phyloP scores from a whole-genome alignment of 2,888 invertebrate species.

The Artemia sp. region DNA sequence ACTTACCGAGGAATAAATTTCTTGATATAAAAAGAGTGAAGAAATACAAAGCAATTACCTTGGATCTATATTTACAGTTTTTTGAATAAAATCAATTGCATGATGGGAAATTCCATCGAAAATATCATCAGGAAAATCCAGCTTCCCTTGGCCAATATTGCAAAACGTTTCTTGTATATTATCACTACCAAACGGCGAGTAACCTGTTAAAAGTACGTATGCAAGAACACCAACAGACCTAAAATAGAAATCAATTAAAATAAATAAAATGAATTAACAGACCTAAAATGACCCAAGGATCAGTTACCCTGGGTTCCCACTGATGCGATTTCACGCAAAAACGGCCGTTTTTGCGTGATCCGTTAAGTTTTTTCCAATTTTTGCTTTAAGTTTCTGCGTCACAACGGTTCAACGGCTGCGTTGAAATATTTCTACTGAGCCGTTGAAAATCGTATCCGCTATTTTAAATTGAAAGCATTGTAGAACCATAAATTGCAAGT shows the following conservation, averaged over 20 bases:
- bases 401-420: too few relatives aligned
- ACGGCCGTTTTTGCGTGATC: too few relatives aligned
- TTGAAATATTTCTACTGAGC: too few relatives aligned
- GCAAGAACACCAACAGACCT: constrained; percentile 77
- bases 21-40: not conserved
- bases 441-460: too few relatives aligned
- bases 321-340: too few relatives aligned
- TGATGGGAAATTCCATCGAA: constrained; percentile 70
- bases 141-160: constrained; percentile 82
- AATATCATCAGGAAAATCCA: constrained; percentile 81
- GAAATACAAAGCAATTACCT: constrained; percentile 43
- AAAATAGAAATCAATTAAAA: not conserved
- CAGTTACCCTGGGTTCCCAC: too few relatives aligned
- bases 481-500: too few relatives aligned
- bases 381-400: too few relatives aligned
- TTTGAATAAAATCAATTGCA: constrained; percentile 77
- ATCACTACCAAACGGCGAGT: constrained; percentile 83
- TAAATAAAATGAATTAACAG: constrained; percentile 37
- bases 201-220: constrained; percentile 83
- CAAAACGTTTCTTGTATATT: constrained; percentile 92
- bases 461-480: too few relatives aligned
- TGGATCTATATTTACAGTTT: constrained; percentile 76
- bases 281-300: constrained; percentile 37
- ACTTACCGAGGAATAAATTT: too few relatives aligned
- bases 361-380: too few relatives aligned